Evolutionary conservation across 1,140 invertebrate genomes (phyloP).

Genomic region (Tetraneura akinire): DNA sequence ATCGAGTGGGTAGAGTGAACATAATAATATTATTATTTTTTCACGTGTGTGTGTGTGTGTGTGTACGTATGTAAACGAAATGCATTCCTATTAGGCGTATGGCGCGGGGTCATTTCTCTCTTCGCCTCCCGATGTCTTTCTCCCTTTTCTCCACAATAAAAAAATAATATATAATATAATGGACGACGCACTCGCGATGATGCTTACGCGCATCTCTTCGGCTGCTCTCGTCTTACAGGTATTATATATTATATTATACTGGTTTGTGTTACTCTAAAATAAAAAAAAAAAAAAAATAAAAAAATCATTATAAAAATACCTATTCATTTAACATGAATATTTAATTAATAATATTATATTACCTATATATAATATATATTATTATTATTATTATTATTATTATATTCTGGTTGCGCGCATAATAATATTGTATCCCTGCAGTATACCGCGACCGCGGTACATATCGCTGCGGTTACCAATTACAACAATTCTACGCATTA

Average conservation of each 20-base stretch:
- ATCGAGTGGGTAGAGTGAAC: conserved; percentile 22
- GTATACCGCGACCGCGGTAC: too few species aligned
- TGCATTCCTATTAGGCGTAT: conserved; percentile 42
- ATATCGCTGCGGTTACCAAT: too few species aligned
- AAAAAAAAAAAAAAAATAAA: background rate
- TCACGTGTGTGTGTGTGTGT: too few species aligned
- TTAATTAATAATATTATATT: background rate
- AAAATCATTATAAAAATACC: background rate
- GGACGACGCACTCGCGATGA: background rate
- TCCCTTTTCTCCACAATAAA: background rate
- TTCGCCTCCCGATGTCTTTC: conserved; percentile 10
- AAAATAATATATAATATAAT: background rate
- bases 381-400: conserved; percentile 15
- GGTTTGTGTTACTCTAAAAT: background rate
- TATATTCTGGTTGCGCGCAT: background rate
- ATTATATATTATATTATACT: background rate
- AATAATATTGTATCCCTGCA: too few species aligned
- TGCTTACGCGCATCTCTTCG: too few species aligned
- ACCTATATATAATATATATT: background rate
- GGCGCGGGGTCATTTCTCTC: conserved; percentile 37
- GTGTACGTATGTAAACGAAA: conserved; percentile 41
- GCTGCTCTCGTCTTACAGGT: too few species aligned
- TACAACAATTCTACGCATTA: too few species aligned
- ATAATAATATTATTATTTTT: conserved; percentile 17
- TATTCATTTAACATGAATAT: background rate